Evolutionary conservation across 2,888 invertebrate species (phyloP), one percentile per base, ranked within the genome.

Genomic region (Chymomyza fuscimana): DNA sequence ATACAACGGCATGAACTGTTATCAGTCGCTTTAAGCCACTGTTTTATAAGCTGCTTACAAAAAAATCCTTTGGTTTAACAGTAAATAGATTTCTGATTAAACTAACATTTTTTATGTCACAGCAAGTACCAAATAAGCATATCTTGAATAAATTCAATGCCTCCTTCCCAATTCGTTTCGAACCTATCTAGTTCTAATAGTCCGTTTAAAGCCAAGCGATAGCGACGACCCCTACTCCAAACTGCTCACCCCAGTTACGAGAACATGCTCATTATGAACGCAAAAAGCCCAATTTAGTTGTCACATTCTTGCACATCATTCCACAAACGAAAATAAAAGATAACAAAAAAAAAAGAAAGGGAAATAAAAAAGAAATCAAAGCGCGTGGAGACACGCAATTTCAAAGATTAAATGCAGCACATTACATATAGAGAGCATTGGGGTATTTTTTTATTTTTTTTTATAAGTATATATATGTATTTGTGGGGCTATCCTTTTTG

Each of bases 401-500:
- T 46, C 40, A 46, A 84, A 82, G 86, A 86, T 84, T 82, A 80
- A 86, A 80, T 79, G 79, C 77, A 74, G 67, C 71, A 78, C 83
- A 86, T 86, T 79, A 84, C 77, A 74, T 67, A 60, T 71, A 32
- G 66, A 19, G 46, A 50, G 62, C 9, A 32, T 46, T 58, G 22
- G 19, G 7, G 40, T 9, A 36, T 16, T 15, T 15, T 63, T 66
- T 70, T 77, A 74, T 77, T 72, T 79, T 25, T 25, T 25, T 0
- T 25, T 25, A 25, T 4, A 25, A 25, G 25, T 25, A 25, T 79
- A 25, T 79, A 72, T 79, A 69, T 65, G 22, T 60, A 60, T 62
- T 46, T 58, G 63, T 32, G 56, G 63, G 59, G 52, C 46, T 5
- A 69, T 61, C 58, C 52, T 65, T 36, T 66, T 56, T 46, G 19